Evolutionary conservation across 2,888 invertebrate species (phyloP).

Genomic region (Amphipyra berbera): DNA sequence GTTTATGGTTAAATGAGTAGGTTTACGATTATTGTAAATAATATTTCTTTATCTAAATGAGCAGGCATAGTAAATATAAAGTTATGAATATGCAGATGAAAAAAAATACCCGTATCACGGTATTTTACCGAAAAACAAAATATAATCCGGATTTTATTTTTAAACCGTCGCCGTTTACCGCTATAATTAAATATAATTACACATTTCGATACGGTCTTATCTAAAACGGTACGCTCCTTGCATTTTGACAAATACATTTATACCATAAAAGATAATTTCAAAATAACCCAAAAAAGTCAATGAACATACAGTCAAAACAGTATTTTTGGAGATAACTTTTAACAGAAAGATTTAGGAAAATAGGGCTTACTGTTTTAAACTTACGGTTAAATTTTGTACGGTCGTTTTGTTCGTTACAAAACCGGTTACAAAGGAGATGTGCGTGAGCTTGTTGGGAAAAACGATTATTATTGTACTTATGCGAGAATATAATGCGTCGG

Average conservation of each 20-base stretch:
- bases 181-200: constrained; percentile 37
- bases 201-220: constrained; percentile 45
- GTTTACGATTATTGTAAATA: not conserved
- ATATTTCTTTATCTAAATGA: not conserved
- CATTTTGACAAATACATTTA: constrained; percentile 57
- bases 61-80: not conserved
- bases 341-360: constrained; percentile 15
- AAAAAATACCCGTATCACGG: too few relatives aligned
- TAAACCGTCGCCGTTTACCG: constrained; percentile 7
- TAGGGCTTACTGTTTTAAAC: constrained; percentile 13
- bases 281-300: constrained; percentile 56
- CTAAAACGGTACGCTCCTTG: constrained; percentile 52
- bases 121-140: constrained; percentile 6
- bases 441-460: constrained; percentile 80
- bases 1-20: constrained; percentile 11
- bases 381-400: constrained; percentile 54
- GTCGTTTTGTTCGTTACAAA: constrained; percentile 32
- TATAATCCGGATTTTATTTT: constrained; percentile 25
- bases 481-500: constrained; percentile 66
- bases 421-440: constrained; percentile 75
- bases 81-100: too few relatives aligned
- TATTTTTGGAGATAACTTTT: constrained; percentile 57
- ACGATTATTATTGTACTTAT: constrained; percentile 79
- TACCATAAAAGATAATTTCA: constrained; percentile 56
- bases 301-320: constrained; percentile 59